Base-by-base conservation (phyloP, 2,797 vertebrate species). In the Cyprinella venusta region DNA sequence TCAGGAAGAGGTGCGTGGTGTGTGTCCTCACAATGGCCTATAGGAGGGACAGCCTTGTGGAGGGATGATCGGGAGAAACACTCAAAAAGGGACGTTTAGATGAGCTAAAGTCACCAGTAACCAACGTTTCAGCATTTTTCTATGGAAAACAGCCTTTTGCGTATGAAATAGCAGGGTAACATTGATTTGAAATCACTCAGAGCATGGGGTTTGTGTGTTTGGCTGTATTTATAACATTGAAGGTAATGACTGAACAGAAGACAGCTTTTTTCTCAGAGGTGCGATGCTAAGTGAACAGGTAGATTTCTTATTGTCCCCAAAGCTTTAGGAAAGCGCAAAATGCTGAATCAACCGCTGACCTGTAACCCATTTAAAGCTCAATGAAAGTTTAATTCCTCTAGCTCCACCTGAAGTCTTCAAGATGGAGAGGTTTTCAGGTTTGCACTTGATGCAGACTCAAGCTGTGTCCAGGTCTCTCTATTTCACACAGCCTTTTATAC, bases 51-150 rank as follows among this genome's bases (percentile, higher is more conserved):
- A 80, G 40, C 15, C 54, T 68, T 61, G 45, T 61, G 24, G 68
- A 63, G 36, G 24, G 38, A 70, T 54, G 74, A 50, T 52, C 3
- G 26, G 59, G 48, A 59, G 61, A 48, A 68, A 77, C 65, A 45
- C 56, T 45, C 80, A 36, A 15, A 71, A 42, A 38, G 56, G 52
- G 59, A 77, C 33, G 61, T 82, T 82, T 56, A 50, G 30, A 79
- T 70, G 82, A 83, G 82, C 71, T 79, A 82, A 79, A 74, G 24
- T 74, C 48, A 56, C 48, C 50, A 69, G 96, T 97, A 97, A 96
- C 92, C 89, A 95, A 94, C 96, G 95, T 96, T 97, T 96, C 96
- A 97, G 95, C 95, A 96, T 96, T 96, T 97, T 96, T 61, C 8
- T 42, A 78, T 61, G 67, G 30, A 78, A 83, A 83, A 38, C 75